These are phyloP conservation scores for Irena cyanogastra DNA, from an alignment of 2,113 vertebrate species.

Conservation along the genomic window DNA sequence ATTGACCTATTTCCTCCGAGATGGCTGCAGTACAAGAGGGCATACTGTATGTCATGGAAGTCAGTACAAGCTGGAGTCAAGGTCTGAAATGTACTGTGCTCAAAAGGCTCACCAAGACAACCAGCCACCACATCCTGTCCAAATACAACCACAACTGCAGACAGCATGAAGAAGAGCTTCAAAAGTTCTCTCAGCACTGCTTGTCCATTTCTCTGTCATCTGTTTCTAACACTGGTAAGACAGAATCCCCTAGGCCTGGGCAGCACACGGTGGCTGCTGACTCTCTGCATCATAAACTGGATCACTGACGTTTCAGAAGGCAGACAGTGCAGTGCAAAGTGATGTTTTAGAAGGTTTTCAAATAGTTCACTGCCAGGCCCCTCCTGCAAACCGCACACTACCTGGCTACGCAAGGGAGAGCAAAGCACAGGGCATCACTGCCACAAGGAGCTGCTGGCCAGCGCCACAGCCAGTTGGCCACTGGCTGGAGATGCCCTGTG, in stretches of 20 bases:
- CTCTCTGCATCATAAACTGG: neutral
- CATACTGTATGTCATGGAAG: slow-evolving; percentile 22
- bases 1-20: slow-evolving; percentile 47
- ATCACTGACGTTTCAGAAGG: neutral
- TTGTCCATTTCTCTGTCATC: neutral
- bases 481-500: neutral
- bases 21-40: slow-evolving; percentile 65
- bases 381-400: neutral
- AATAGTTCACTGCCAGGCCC: neutral
- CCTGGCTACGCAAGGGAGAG: neutral
- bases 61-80: slow-evolving; percentile 55
- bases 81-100: neutral
- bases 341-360: neutral
- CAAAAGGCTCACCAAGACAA: neutral
- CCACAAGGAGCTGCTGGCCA: neutral
- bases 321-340: neutral
- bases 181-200: neutral
- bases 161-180: neutral
- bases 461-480: neutral
- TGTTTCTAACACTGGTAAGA: neutral
- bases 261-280: neutral
- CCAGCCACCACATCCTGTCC: neutral
- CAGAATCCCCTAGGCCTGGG: neutral
- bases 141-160: neutral
- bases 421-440: neutral